Evolutionary conservation across 2,113 vertebrate genomes (phyloP).

Genomic region (Syngnathoides biaculeatus): DNA sequence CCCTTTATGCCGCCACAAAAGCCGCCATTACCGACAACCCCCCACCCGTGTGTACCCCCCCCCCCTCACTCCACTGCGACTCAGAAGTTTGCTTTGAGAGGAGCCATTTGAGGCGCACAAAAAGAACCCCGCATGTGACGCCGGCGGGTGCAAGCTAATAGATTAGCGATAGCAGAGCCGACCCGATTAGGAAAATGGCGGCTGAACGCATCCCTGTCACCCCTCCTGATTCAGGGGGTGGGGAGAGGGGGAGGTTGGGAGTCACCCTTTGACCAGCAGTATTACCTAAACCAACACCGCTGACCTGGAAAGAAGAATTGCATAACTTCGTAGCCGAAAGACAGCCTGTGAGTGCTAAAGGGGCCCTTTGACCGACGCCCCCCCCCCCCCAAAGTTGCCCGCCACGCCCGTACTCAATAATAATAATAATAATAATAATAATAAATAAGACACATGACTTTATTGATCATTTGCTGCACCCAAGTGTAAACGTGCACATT

Average conservation of each 20-base stretch:
- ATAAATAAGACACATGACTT: too few species aligned
- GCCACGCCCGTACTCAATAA: too few species aligned
- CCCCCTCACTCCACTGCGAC: slow-evolving; percentile 28
- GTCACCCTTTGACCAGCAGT: slow-evolving; percentile 59
- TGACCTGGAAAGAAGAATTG: slow-evolving; percentile 62
- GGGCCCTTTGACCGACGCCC: neutral
- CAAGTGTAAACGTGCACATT: too few species aligned
- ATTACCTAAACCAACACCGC: slow-evolving; percentile 70
- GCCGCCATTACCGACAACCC: slow-evolving; percentile 62
- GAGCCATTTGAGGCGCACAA: slow-evolving; percentile 34
- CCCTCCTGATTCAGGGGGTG: slow-evolving; percentile 55
- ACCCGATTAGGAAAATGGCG: slow-evolving; percentile 67
- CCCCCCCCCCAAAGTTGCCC: neutral
- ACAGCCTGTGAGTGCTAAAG: slow-evolving; percentile 38
- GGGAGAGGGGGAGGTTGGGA: slow-evolving; percentile 21
- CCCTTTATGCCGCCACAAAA: slow-evolving; percentile 67
- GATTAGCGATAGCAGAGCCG: slow-evolving; percentile 56
- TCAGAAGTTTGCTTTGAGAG: slow-evolving; percentile 55
- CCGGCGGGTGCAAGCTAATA: slow-evolving; percentile 19
- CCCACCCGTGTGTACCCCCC: slow-evolving; percentile 18
- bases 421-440: too few species aligned
- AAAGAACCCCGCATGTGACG: slow-evolving; percentile 15
- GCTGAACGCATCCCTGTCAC: slow-evolving; percentile 47
- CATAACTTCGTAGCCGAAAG: slow-evolving; percentile 37
- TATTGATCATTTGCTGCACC: too few species aligned